A percentile compares a stretch with the other conserved stretches of the same genome.
Conservation (phyloP, 2,797 vertebrate genomes). For the Varecia variegata region DNA sequence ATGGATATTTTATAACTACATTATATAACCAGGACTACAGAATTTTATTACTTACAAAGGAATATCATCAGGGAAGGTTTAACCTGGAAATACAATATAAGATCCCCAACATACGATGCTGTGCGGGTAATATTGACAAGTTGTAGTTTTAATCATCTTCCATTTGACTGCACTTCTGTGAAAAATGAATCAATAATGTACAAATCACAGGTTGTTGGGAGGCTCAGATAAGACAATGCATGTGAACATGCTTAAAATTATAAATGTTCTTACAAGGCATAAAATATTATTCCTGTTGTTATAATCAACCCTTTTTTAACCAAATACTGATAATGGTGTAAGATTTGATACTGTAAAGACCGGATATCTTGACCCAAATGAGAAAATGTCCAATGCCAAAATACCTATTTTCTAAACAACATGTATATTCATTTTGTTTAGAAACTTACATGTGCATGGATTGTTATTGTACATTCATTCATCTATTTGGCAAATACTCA, state of each 20-base stretch:
- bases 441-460: background rate
- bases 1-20: background rate
- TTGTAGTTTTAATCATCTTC: conserved; percentile 10
- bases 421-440: background rate
- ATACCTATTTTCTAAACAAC: background rate
- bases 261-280: background rate
- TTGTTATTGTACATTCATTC: background rate
- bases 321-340: background rate
- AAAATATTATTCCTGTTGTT: background rate
- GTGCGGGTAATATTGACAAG: background rate
- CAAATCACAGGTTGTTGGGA: background rate
- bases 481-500: background rate
- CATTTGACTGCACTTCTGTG: background rate
- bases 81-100: background rate
- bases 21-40: background rate
- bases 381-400: background rate
- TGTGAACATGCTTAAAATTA: background rate
- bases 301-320: background rate
- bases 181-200: conserved; percentile 12
- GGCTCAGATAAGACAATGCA: background rate
- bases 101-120: background rate
- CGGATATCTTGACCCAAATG: background rate
- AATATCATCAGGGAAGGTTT: background rate
- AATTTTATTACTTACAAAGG: conserved; percentile 8
- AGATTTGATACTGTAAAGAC: background rate